phyloP scores from a whole-genome alignment of 2,113 vertebrate genomes.

The Bombycilla garrulus region DNA sequence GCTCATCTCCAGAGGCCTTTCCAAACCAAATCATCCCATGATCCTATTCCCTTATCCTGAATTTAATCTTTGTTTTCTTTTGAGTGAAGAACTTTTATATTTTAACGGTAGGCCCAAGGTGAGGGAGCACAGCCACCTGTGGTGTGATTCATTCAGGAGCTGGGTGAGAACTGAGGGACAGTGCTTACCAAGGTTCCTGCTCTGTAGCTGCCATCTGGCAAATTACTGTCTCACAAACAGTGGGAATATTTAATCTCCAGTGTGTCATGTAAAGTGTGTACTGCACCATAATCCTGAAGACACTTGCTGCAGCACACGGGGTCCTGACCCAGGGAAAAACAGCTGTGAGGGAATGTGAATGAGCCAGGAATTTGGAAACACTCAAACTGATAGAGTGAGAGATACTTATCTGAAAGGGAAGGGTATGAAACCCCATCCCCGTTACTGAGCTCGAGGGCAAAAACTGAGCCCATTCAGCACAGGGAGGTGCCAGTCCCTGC shows the following conservation, averaged over 20 bases:
- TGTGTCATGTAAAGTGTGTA: background rate
- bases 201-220: background rate
- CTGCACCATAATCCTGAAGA: background rate
- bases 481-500: background rate
- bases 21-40: background rate
- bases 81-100: background rate
- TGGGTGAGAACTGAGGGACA: background rate
- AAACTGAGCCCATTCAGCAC: rapidly evolving
- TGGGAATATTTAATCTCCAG: background rate
- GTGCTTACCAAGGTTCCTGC: background rate
- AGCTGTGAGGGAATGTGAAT: background rate
- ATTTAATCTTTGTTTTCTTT: background rate
- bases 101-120: background rate
- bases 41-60: background rate
- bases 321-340: background rate
- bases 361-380: background rate
- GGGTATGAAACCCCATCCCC: background rate
- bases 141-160: background rate
- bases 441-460: rapidly evolving
- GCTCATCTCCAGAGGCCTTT: background rate
- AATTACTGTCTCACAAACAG: background rate
- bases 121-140: rapidly evolving
- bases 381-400: background rate
- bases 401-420: background rate
- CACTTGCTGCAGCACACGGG: background rate